Evolutionary conservation across 2,888 invertebrate species (phyloP).

Genomic region (Pyrrhosoma nymphula): DNA sequence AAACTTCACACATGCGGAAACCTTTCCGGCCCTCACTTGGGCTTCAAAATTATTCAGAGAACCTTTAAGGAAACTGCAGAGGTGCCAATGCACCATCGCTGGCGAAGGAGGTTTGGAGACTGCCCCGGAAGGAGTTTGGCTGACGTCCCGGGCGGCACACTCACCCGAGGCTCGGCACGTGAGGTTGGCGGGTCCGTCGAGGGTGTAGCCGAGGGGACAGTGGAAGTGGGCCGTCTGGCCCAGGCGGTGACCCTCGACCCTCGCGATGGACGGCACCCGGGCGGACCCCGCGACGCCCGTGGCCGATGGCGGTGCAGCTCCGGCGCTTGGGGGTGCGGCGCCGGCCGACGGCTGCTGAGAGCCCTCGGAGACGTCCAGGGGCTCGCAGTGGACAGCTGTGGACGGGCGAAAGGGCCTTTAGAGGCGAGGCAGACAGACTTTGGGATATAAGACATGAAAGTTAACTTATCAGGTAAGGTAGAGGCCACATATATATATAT

Average conservation of each 20-base stretch:
- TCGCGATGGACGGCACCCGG: slow-evolving; percentile 79
- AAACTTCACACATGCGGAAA: no score
- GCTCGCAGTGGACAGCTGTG: slow-evolving; percentile 77
- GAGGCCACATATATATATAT: no score
- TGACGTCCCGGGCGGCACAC: slow-evolving; percentile 54
- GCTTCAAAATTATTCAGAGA: no score
- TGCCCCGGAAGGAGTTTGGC: no score
- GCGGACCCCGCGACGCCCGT: neutral
- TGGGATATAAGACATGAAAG: neutral
- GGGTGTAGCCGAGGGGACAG: slow-evolving; percentile 89
- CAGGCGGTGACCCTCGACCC: slow-evolving; percentile 88
- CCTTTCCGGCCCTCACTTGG: no score
- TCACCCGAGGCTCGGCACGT: slow-evolving; percentile 90
- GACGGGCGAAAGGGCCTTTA: slow-evolving; percentile 42
- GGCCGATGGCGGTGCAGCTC: neutral
- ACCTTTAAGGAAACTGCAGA: no score
- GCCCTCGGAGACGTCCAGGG: slow-evolving; percentile 73
- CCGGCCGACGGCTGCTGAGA: slow-evolving; percentile 76
- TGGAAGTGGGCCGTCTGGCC: slow-evolving; percentile 88
- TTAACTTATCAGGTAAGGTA: no score
- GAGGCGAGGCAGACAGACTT: neutral
- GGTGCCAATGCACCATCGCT: no score
- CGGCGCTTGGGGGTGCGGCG: neutral
- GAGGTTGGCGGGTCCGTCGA: slow-evolving; percentile 88
- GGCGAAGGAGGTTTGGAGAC: no score